A percentile compares a stretch with the other conserved stretches of the same genome.
Conservation (phyloP, 2,888 invertebrate species). For the Mactromeris polynyma region DNA sequence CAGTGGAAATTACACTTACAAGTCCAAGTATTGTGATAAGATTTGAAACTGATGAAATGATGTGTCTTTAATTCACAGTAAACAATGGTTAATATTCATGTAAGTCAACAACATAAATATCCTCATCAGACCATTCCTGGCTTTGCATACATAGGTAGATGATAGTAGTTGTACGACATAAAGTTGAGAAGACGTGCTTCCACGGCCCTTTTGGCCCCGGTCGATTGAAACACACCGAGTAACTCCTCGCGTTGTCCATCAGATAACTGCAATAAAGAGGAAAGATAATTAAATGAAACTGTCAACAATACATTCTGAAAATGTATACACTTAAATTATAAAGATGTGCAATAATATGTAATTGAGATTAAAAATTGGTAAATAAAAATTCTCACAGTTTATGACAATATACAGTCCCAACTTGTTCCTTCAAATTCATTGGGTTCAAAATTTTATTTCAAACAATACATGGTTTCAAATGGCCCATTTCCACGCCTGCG, state of each 20-base stretch:
- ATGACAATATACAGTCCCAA: no score
- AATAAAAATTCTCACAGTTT: no score
- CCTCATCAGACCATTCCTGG: conserved; percentile 86
- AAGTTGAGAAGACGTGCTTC: conserved; percentile 86
- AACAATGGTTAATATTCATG: neutral
- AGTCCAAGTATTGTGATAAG: neutral
- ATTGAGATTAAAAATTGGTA: no score
- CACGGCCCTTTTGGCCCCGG: conserved; percentile 85
- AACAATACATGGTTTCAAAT: no score
- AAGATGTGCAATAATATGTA: no score
- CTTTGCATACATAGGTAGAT: conserved; percentile 87
- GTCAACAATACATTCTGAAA: no score
- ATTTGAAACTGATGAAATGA: neutral
- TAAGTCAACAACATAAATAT: neutral
- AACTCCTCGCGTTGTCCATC: conserved; percentile 79
- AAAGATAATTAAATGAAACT: neutral
- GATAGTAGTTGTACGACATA: conserved; percentile 87
- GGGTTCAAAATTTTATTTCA: no score
- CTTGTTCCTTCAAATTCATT: no score
- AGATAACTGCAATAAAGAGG: conserved; percentile 43
- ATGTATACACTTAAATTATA: no score
- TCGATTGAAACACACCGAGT: conserved; percentile 77
- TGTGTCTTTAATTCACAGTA: neutral
- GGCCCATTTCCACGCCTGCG: no score
- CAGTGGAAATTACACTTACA: neutral